Evolutionary conservation across 2,888 invertebrate genomes (phyloP).

Genomic region (Leucoma salicis): DNA sequence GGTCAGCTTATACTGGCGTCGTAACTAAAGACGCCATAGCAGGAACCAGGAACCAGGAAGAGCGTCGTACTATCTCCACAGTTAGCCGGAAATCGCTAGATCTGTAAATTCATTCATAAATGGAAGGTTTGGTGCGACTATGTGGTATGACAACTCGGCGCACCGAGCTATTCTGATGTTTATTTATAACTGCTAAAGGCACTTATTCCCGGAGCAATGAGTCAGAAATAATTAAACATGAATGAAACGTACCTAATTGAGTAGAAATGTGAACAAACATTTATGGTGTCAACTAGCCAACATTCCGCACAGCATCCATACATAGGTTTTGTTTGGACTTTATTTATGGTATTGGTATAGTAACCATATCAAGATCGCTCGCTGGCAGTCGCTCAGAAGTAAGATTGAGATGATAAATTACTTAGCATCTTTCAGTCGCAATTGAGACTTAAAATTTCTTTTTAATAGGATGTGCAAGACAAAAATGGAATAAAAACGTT

Average conservation of each 20-base stretch:
- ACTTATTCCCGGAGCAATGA: constrained; percentile 47
- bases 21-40: constrained; percentile 80
- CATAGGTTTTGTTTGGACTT: constrained; percentile 38
- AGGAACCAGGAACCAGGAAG: constrained; percentile 83
- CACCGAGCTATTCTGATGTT: constrained; percentile 48
- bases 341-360: constrained; percentile 21
- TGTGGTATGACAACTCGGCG: constrained; percentile 68
- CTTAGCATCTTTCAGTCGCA: too few relatives aligned
- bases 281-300: constrained; percentile 55
- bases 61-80: constrained; percentile 82
- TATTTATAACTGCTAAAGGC: constrained; percentile 51
- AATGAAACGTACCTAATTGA: constrained; percentile 78
- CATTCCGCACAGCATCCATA: constrained; percentile 41
- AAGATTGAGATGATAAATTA: too few relatives aligned
- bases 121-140: constrained; percentile 66
- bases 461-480: too few relatives aligned
- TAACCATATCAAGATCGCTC: too few relatives aligned
- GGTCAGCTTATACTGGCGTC: constrained; percentile 66
- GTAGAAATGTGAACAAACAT: constrained; percentile 73
- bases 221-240: constrained; percentile 67
- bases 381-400: too few relatives aligned
- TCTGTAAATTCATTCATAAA: constrained; percentile 82
- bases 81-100: constrained; percentile 80
- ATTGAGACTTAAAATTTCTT: too few relatives aligned
- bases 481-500: too few relatives aligned